phyloP scores from a whole-genome alignment of 2,888 invertebrate species.

The Cosmia pyralina region DNA sequence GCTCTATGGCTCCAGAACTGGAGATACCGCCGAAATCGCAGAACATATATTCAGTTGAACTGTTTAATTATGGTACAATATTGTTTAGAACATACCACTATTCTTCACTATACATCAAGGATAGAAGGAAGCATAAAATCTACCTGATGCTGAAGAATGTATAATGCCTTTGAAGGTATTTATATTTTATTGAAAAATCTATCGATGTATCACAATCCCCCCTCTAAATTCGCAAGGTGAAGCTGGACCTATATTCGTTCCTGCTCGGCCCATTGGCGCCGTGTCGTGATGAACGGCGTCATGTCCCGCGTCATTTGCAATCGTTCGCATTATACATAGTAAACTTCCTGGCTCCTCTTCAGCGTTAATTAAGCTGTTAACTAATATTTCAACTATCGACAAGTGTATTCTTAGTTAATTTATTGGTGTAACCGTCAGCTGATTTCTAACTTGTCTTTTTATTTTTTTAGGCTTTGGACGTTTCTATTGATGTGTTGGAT shows the following conservation, averaged over 20 bases:
- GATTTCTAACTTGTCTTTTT: neutral
- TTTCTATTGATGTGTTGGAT: neutral
- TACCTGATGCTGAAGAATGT: no score
- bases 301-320: conserved; percentile 50
- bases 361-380: conserved; percentile 40
- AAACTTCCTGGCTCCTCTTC: conserved; percentile 40
- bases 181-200: neutral
- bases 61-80: neutral
- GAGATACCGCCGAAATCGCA: no score
- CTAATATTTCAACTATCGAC: conserved; percentile 43
- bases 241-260: conserved; percentile 53
- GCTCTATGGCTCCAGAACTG: no score
- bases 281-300: conserved; percentile 62
- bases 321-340: conserved; percentile 45
- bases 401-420: conserved; percentile 37
- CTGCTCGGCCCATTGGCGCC: conserved; percentile 62
- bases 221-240: conserved; percentile 63
- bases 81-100: no score
- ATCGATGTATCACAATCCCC: conserved; percentile 10
- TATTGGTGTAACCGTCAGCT: neutral
- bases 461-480: neutral
- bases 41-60: no score
- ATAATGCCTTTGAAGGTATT: no score
- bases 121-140: neutral
- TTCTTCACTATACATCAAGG: neutral